phyloP scores from a whole-genome alignment of 1,140 invertebrate genomes.

The Pachypeltis micranthus region DNA sequence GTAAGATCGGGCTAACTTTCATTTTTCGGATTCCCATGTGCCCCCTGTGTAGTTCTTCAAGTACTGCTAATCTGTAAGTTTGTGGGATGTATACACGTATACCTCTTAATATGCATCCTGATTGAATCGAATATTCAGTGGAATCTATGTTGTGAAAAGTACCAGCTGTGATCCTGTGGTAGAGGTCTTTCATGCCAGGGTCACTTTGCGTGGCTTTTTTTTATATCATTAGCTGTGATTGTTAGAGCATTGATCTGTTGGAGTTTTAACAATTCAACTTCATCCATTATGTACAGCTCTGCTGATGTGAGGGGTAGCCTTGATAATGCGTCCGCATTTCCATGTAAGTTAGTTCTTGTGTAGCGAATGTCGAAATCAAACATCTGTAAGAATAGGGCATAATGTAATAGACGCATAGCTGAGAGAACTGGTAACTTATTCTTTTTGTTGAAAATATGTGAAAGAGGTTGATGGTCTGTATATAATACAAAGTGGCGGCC shows the following conservation, averaged over 20 bases:
- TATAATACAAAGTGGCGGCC: slow-evolving; percentile 34
- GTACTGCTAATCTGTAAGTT: neutral
- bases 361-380: slow-evolving; percentile 33
- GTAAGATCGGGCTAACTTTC: neutral
- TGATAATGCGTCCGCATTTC: slow-evolving; percentile 31
- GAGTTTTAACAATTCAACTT: neutral
- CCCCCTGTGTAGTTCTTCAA: neutral
- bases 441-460: slow-evolving; percentile 34
- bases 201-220: neutral
- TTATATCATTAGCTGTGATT: neutral
- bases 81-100: neutral
- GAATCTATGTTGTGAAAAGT: neutral
- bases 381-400: slow-evolving; percentile 30
- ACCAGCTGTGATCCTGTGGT: neutral
- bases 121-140: neutral
- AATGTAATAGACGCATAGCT: slow-evolving; percentile 31
- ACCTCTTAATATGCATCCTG: neutral
- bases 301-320: slow-evolving; percentile 20
- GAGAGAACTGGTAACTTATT: slow-evolving; percentile 28
- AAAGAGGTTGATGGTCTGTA: slow-evolving; percentile 39
- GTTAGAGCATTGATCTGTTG: neutral
- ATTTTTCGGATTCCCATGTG: neutral
- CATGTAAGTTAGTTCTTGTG: slow-evolving; percentile 22
- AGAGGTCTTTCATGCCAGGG: neutral
- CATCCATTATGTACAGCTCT: neutral